Evolutionary conservation across 2,113 vertebrate genomes (phyloP), one percentile per base, ranked within the genome.

Genomic region (Heterochromis multidens): DNA sequence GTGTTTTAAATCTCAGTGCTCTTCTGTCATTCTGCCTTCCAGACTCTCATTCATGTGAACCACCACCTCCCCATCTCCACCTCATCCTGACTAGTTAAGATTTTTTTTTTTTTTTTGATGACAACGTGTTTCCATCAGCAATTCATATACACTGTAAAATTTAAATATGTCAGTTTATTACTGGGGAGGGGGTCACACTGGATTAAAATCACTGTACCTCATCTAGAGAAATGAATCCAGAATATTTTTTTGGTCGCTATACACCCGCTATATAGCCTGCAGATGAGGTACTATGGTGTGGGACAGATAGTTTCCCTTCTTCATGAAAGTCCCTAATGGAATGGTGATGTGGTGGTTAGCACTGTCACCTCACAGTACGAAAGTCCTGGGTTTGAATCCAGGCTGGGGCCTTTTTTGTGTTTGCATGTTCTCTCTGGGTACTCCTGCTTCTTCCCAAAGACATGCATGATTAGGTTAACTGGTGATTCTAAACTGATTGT

Each of bases 71-170:
- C n/a, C 63, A 70, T 46, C 63, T 70, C 43, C 37, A 46, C 43
- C 37, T 27, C 23, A 43, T 43, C 4, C 37, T 27, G n/a, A 25
- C 0, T 25, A 0, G 0, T 43, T 43, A 65, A 40, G 35, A 65
- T n/a, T n/a, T n/a, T n/a, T n/a, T n/a, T n/a, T n/a, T n/a, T n/a
- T n/a, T n/a, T n/a, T n/a, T n/a, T n/a, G n/a, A n/a, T n/a, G n/a
- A 31, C 5, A 31, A 5, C 31, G 33, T 4, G 37, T 10, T 40
- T 40, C 37, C 5, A 10, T 40, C 8, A 9, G 9, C 7, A 40
- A 10, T 10, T 40, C 7, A 40, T 10, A 40, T 40, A 40, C 37
- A 40, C 37, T 40, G 9, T 40, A 40, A 40, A 40, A 11, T 40
- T 11, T 9, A 40, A 11, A 5, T 40, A 40, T 40, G 9, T 40